Percentiles rank a stretch among this genome's conserved stretches.
Evolutionary conservation across 2,888 invertebrate genomes (phyloP).

Genomic region (Pterostichus niger): DNA sequence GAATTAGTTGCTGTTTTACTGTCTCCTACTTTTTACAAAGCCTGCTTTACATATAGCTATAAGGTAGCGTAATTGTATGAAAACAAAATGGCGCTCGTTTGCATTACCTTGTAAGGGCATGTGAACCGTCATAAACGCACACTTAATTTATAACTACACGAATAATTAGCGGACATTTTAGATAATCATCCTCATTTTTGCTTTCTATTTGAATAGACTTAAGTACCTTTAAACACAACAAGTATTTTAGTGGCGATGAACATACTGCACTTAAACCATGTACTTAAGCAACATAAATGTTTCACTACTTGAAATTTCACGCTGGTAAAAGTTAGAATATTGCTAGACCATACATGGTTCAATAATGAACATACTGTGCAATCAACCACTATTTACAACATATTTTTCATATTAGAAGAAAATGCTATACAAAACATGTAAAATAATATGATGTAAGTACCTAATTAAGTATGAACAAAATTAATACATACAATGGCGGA

Average conservation of each 20-base stretch:
- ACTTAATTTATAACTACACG: conserved; percentile 49
- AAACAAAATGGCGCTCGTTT: conserved; percentile 50
- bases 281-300: conserved; percentile 19
- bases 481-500: too few species aligned
- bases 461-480: too few species aligned
- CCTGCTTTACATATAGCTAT: conserved; percentile 11
- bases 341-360: background rate
- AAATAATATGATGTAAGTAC: too few species aligned
- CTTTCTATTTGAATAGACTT: conserved; percentile 38
- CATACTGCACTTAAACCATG: conserved; percentile 22
- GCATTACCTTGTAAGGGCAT: conserved; percentile 32
- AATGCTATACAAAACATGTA: too few species aligned
- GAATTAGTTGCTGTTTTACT: conserved; percentile 43
- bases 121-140: conserved; percentile 42
- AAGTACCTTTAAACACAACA: conserved; percentile 47
- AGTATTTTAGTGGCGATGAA: conserved; percentile 23
- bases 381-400: conserved; percentile 5
- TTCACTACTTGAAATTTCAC: conserved; percentile 30
- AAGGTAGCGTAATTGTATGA: conserved; percentile 21
- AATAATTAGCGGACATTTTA: conserved; percentile 52
- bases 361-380: background rate
- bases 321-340: background rate
- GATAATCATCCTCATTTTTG: conserved; percentile 47
- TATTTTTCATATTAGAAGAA: too few species aligned
- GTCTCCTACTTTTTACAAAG: conserved; percentile 27